Percentiles rank a stretch among this genome's conserved stretches.
These are phyloP conservation scores for Drosophila differens DNA, from an alignment of 2,888 invertebrate species.

Conservation along the genomic window DNA sequence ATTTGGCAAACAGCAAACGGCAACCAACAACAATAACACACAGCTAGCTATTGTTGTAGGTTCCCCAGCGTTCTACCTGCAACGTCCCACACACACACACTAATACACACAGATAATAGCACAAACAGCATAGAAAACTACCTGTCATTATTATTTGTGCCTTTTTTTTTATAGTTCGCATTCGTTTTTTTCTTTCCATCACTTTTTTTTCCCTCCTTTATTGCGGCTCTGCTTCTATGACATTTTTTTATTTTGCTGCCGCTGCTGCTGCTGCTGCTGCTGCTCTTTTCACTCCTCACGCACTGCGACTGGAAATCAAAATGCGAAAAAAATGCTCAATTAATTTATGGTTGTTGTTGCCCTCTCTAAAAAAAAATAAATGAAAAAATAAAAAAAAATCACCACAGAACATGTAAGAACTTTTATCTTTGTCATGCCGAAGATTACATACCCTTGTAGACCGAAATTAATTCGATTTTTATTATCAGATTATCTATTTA, in stretches of 20 bases:
- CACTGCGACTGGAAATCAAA: constrained; percentile 64
- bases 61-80: constrained; percentile 69
- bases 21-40: constrained; percentile 34
- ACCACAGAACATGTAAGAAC: neutral
- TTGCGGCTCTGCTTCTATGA: constrained; percentile 44
- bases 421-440: neutral
- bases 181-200: constrained; percentile 24
- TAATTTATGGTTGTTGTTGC: constrained; percentile 55
- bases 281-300: constrained; percentile 48
- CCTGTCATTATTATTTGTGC: constrained; percentile 77
- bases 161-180: constrained; percentile 57
- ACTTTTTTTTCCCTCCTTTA: constrained; percentile 12
- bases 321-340: constrained; percentile 66
- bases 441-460: neutral
- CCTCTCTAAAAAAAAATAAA: constrained; percentile 17
- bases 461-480: neutral
- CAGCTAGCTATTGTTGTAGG: constrained; percentile 45
- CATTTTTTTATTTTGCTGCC: constrained; percentile 35
- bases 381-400: constrained; percentile 20
- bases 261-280: neutral
- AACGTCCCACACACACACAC: constrained; percentile 60
- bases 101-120: constrained; percentile 42
- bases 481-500: neutral
- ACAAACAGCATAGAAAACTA: constrained; percentile 69
- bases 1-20: constrained; percentile 53